Base-by-base conservation (phyloP, 2,888 invertebrate species). In the Colostygia pectinataria region DNA sequence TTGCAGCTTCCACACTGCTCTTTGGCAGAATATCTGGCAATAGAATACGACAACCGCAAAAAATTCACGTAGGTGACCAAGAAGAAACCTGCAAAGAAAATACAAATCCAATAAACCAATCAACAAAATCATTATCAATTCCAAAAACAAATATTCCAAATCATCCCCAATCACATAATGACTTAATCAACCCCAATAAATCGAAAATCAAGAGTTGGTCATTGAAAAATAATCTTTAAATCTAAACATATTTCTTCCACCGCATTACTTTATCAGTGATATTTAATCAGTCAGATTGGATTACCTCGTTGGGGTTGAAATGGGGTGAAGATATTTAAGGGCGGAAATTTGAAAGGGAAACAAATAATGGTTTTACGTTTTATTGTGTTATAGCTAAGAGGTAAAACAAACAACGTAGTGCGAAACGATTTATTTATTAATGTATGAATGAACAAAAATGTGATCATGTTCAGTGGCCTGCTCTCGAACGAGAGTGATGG, bases 281-380 rank as follows among this genome's bases (percentile, higher is more conserved):
- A 57, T 61, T 63, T 63, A 57, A 63, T 63, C 61, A 57, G 53
- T 32, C 43, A 29, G 59, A 58, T 61, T 54, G 54, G 60, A 50
- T 55, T 53, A 51, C 40, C 41, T 48, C 36, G 43, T 56, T 33
- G 57, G 63, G 63, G 61, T 63, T 55, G 57, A 34, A 57, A 53
- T 59, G 55, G 59, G 59, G 59, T 59, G 55, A 53, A 48, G 44
- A 48, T 53, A 51, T 53, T 61, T 55, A 57, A 47, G 63, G 63
- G 61, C 61, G 61, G 63, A 63, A 63, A 63, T 59, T 48, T 61
- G 56, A 61, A 63, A 59, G 61, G 61, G 59, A 59, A 53, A 50
- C 54, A 58, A 58, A 62, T 57, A 59, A 57, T 54, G 46, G 51
- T 38, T 55, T n/a, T 53, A 51, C 32, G 50, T 54, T 55, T 61